phyloP scores from a whole-genome alignment of 2,888 invertebrate genomes.

The Tyria jacobaeae region DNA sequence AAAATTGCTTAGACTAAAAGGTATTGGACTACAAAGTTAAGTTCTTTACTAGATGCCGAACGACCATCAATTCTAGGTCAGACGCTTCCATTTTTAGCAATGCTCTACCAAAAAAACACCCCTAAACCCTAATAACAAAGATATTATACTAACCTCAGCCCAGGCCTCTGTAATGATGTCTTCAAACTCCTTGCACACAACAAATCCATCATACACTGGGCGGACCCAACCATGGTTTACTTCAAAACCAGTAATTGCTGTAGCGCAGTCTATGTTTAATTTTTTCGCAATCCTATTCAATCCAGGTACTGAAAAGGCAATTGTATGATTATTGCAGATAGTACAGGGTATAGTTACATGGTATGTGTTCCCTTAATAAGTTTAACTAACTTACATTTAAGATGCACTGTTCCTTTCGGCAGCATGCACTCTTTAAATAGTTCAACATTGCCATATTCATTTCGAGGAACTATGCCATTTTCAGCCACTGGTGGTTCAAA shows the following conservation, averaged over 20 bases:
- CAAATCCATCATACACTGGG: conserved; percentile 95
- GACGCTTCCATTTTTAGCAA: neutral
- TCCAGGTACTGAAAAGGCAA: conserved; percentile 91
- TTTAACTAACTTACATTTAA: conserved; percentile 90
- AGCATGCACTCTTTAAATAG: conserved; percentile 97
- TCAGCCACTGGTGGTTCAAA: conserved; percentile 96
- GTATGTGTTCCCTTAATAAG: neutral
- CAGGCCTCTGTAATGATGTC: conserved; percentile 96
- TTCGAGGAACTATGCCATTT: conserved; percentile 97
- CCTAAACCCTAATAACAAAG: no score
- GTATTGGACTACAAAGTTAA: no score
- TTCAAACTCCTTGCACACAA: conserved; percentile 96
- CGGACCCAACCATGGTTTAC: conserved; percentile 94
- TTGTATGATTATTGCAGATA: neutral
- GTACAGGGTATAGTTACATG: no score
- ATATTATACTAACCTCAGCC: conserved; percentile 87
- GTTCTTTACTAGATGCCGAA: no score
- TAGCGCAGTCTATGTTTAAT: conserved; percentile 96
- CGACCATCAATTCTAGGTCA: no score
- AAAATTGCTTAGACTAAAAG: no score
- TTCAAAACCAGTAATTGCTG: conserved; percentile 98
- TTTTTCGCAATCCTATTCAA: conserved; percentile 95
- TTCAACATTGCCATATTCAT: conserved; percentile 99
- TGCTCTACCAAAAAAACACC: no score
- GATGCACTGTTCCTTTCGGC: conserved; percentile 94